Percentiles rank a stretch among this genome's conserved stretches.
Conservation (phyloP, 2,888 invertebrate genomes). For the Lepeophtheirus nordmannii region DNA sequence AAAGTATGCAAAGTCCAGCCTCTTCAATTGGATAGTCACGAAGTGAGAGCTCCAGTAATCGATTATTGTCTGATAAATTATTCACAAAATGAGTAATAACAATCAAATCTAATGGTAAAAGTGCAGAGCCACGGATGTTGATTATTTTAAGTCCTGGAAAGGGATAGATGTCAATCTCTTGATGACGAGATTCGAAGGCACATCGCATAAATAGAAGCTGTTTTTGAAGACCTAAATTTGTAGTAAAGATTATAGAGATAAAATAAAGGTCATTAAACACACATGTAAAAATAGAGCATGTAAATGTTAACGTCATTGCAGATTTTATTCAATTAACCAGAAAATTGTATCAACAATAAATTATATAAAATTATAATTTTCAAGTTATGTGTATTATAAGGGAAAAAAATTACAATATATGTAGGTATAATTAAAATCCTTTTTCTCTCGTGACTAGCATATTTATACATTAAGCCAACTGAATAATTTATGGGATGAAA, state of each 20-base stretch:
- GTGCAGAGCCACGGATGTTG: conserved; percentile 22
- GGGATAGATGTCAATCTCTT: conserved; percentile 19
- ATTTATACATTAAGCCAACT: too few relatives aligned
- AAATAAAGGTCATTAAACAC: too few relatives aligned
- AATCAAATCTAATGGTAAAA: conserved; percentile 21
- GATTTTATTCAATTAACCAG: neutral
- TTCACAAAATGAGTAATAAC: conserved; percentile 20
- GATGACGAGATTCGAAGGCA: conserved; percentile 16
- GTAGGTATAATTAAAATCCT: neutral
- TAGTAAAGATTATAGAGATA: too few relatives aligned
- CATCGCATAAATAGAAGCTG: conserved; percentile 24
- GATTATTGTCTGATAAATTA: conserved; percentile 14
- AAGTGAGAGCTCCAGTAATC: conserved; percentile 16
- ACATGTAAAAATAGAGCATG: neutral
- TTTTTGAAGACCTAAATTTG: conserved; percentile 21
- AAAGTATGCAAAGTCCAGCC: conserved; percentile 5
- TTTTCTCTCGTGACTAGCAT: neutral
- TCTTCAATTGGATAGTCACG: conserved; percentile 19
- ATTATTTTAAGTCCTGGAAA: conserved; percentile 25
- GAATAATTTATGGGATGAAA: too few relatives aligned
- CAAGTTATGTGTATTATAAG: neutral
- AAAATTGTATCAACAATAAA: neutral
- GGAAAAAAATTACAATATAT: too few relatives aligned
- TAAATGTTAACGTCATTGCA: neutral
- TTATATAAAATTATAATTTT: neutral